Evolutionary conservation across 2,113 vertebrate genomes (phyloP).

Genomic region (Triplophysa dalaica): DNA sequence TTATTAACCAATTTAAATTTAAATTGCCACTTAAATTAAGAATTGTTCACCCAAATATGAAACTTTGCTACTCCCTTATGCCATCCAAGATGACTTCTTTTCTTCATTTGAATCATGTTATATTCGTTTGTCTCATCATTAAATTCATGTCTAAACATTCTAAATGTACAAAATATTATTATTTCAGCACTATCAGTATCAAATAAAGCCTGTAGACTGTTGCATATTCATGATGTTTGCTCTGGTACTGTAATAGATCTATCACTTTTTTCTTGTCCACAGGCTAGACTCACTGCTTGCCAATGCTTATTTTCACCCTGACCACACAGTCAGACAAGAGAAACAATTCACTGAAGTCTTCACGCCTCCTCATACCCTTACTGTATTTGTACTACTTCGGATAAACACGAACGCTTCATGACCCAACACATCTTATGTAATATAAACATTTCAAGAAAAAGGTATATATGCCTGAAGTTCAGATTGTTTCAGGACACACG

Average conservation of each 20-base stretch:
- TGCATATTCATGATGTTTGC: constrained; percentile 24
- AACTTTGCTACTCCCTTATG: no score
- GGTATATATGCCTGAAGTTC: constrained; percentile 56
- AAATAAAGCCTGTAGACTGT: constrained; percentile 1
- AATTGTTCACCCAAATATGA: no score
- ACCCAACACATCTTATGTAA: constrained; percentile 62
- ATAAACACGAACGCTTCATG: constrained; percentile 43
- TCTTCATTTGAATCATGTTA: no score
- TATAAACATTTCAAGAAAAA: constrained; percentile 53
- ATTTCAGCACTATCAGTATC: neutral
- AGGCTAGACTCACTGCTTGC: constrained; percentile 28
- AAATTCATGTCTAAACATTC: no score
- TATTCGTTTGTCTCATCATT: no score
- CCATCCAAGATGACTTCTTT: no score
- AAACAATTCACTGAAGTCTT: neutral
- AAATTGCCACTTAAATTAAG: no score
- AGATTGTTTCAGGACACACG: constrained; percentile 49
- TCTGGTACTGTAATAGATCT: constrained; percentile 9
- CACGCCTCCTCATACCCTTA: constrained; percentile 22
- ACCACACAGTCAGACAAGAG: neutral
- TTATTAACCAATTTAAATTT: no score
- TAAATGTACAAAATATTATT: no score
- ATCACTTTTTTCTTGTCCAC: neutral
- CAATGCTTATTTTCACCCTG: constrained; percentile 5
- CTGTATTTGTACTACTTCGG: constrained; percentile 44